Percentiles rank a stretch among this genome's conserved stretches.
Evolutionary conservation across 2,888 invertebrate species (phyloP).

Genomic region (Eupithecia dodoneata): DNA sequence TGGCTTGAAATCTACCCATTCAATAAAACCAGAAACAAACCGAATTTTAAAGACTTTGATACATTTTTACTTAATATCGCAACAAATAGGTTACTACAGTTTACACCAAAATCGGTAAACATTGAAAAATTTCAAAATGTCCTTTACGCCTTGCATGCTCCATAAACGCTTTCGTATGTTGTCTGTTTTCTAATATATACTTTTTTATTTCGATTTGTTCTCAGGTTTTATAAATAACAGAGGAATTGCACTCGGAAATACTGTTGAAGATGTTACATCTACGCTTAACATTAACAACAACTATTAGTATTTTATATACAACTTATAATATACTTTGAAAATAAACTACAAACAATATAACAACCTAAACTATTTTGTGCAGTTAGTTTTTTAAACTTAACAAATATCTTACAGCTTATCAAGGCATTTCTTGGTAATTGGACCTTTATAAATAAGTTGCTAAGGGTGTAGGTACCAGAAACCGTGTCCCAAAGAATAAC

Average conservation of each 20-base stretch:
- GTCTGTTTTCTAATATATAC: neutral
- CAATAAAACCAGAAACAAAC: constrained; percentile 43
- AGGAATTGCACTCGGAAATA: constrained; percentile 79
- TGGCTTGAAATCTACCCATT: constrained; percentile 78
- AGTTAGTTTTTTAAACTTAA: constrained; percentile 39
- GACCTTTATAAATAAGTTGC: constrained; percentile 3
- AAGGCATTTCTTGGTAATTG: constrained; percentile 41
- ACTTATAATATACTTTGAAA: constrained; percentile 53
- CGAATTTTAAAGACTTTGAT: constrained; percentile 22
- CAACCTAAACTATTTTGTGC: constrained; percentile 48
- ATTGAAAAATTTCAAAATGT: neutral
- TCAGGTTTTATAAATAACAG: constrained; percentile 33
- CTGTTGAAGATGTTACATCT: constrained; percentile 59
- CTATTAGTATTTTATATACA: constrained; percentile 59
- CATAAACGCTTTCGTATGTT: neutral
- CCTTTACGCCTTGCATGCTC: neutral
- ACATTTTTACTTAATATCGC: neutral
- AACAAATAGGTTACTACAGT: neutral
- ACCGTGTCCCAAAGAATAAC: neutral
- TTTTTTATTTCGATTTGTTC: constrained; percentile 17
- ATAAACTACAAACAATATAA: constrained; percentile 59
- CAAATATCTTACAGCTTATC: constrained; percentile 25
- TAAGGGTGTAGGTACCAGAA: neutral
- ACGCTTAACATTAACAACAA: constrained; percentile 61
- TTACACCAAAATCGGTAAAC: neutral